These are phyloP conservation scores for Dryobotodes eremita DNA, from an alignment of 2,888 invertebrate species.

Conservation along the genomic window DNA sequence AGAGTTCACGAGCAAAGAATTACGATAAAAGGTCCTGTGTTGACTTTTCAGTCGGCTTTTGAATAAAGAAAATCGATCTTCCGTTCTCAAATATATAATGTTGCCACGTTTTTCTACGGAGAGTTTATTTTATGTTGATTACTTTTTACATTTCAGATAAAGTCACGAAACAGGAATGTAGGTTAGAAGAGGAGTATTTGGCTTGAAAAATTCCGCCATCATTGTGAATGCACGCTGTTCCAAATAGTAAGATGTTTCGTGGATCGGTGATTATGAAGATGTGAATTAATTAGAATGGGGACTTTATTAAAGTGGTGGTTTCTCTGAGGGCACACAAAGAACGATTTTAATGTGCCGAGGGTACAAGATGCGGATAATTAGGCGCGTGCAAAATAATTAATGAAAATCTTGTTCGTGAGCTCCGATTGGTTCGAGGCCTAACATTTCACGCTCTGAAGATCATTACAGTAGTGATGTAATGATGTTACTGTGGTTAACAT, in stretches of 20 bases:
- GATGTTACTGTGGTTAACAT: slow-evolving; percentile 60
- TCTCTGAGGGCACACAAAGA: slow-evolving; percentile 46
- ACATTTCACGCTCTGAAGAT: slow-evolving; percentile 54
- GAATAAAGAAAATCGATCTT: slow-evolving; percentile 65
- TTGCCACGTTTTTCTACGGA: slow-evolving; percentile 60
- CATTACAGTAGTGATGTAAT: slow-evolving; percentile 55
- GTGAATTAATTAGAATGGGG: slow-evolving; percentile 48
- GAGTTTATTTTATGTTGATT: slow-evolving; percentile 69
- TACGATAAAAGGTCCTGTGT: slow-evolving; percentile 57
- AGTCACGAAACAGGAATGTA: slow-evolving; percentile 62
- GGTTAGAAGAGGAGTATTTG: slow-evolving; percentile 41
- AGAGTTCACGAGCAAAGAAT: slow-evolving; percentile 54
- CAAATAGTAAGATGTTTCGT: slow-evolving; percentile 33
- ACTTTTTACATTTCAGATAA: slow-evolving; percentile 68
- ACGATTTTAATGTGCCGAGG: slow-evolving; percentile 40
- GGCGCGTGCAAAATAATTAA: slow-evolving; percentile 65
- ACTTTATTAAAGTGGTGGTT: slow-evolving; percentile 43
- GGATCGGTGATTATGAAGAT: slow-evolving; percentile 50
- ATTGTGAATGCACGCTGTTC: slow-evolving; percentile 30
- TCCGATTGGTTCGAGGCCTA: slow-evolving; percentile 51
- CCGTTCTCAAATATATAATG: slow-evolving; percentile 64
- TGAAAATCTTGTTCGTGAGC: slow-evolving; percentile 56
- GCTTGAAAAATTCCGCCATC: slow-evolving; percentile 18
- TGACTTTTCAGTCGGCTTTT: slow-evolving; percentile 51
- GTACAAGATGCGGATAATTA: slow-evolving; percentile 64